Conservation (phyloP, 2,797 vertebrate species). For the Kryptopterus vitreolus region DNA sequence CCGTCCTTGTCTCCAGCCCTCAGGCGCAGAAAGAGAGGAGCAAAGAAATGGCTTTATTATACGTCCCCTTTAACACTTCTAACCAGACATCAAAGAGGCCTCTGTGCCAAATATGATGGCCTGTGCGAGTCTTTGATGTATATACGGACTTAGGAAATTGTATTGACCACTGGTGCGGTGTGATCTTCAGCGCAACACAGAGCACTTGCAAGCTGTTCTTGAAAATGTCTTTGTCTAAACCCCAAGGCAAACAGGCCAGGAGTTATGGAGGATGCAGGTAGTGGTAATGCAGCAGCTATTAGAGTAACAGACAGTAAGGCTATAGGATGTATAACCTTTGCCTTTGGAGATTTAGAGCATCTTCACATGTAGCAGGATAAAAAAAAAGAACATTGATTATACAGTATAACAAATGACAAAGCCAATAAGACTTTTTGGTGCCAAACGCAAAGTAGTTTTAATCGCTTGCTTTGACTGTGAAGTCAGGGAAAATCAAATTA, state of each 20-base stretch:
- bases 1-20: slow-evolving; percentile 44
- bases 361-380: background rate
- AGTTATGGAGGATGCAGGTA: background rate
- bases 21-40: slow-evolving; percentile 34
- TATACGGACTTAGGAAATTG: slow-evolving; percentile 40
- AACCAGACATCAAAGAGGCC: slow-evolving; percentile 48
- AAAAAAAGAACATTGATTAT: background rate
- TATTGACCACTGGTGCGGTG: slow-evolving; percentile 27
- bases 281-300: background rate
- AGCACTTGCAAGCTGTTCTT: slow-evolving; percentile 25
- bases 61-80: slow-evolving; percentile 41
- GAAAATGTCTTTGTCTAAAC: slow-evolving; percentile 31
- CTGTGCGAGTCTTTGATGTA: slow-evolving; percentile 25
- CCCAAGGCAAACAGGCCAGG: background rate
- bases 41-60: slow-evolving; percentile 42
- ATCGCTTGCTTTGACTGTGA: slow-evolving; percentile 1
- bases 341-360: background rate
- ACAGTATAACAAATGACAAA: background rate
- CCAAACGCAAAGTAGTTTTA: background rate
- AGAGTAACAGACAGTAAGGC: background rate
- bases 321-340: background rate
- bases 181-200: slow-evolving; percentile 41
- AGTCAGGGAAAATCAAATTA: background rate
- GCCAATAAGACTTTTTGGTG: background rate
- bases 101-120: slow-evolving; percentile 6